These are phyloP conservation scores for Galeopterus variegatus DNA, from an alignment of 2,113 vertebrate species.

Conservation along the genomic window DNA sequence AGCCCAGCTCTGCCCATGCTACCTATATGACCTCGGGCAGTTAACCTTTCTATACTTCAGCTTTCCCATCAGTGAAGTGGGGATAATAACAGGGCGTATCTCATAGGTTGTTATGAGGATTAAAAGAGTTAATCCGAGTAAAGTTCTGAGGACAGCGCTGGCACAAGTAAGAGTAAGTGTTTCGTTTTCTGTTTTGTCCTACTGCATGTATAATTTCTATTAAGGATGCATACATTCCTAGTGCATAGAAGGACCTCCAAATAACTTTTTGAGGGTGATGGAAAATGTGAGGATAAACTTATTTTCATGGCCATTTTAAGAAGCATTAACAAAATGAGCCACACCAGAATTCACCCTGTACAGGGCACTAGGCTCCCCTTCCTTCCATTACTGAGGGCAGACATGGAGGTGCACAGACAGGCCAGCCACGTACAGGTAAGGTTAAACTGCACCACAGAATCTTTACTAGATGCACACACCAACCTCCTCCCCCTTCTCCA, in stretches of 20 bases:
- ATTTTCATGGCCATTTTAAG: background rate
- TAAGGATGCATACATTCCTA: background rate
- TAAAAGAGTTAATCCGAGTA: background rate
- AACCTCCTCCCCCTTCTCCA: background rate
- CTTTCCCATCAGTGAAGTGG: slow-evolving; percentile 58
- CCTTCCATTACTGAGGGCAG: background rate
- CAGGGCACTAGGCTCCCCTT: background rate
- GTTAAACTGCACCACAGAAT: background rate
- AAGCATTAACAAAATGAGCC: slow-evolving; percentile 11
- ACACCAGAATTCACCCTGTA: background rate
- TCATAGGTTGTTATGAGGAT: background rate
- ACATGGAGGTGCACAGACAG: background rate
- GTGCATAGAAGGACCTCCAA: background rate
- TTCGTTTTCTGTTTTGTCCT: background rate
- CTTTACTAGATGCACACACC: background rate
- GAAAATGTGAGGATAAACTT: background rate
- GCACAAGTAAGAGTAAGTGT: background rate
- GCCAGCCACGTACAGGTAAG: background rate
- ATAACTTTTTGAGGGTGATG: background rate
- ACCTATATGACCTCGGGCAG: background rate
- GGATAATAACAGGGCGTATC: slow-evolving; percentile 57
- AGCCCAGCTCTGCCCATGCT: background rate
- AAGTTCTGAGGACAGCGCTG: slow-evolving; percentile 26
- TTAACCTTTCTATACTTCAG: background rate
- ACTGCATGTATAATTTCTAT: background rate